These are phyloP conservation scores for Chrysaora quinquecirrha DNA, from an alignment of 30 jellyfish, hydroid and myxozoan species.

Conservation along the genomic window DNA sequence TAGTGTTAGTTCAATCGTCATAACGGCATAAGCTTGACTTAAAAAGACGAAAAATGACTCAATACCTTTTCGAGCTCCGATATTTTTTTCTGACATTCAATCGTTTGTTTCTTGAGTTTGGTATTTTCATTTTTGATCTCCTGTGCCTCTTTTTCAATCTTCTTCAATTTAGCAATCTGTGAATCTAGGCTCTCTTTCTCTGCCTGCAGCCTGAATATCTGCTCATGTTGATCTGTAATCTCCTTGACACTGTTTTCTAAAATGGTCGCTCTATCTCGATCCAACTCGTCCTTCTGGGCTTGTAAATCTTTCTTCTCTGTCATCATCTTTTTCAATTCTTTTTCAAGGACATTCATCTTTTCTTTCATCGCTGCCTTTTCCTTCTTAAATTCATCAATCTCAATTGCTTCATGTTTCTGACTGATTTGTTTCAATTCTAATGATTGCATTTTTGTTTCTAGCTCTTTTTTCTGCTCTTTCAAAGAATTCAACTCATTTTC, in stretches of 20 bases:
- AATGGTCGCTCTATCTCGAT: conserved; percentile 81
- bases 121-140: conserved; percentile 53
- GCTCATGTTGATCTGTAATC: conserved; percentile 90
- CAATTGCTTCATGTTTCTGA: conserved; percentile 88
- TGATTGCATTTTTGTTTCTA: conserved; percentile 88
- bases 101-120: conserved; percentile 55
- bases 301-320: conserved; percentile 48
- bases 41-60: no score
- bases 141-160: conserved; percentile 63
- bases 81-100: conserved; percentile 62
- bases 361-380: conserved; percentile 63
- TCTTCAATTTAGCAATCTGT: conserved; percentile 35
- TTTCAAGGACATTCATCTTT: conserved; percentile 27
- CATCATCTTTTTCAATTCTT: conserved; percentile 43
- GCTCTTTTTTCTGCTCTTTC: conserved; percentile 92
- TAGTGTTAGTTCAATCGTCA: no score
- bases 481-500: conserved; percentile 75
- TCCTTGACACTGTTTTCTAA: conserved; percentile 96
- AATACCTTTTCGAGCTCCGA: conserved; percentile 73
- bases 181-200: conserved; percentile 62
- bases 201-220: conserved; percentile 52
- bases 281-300: conserved; percentile 50
- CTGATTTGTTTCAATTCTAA: conserved; percentile 85
- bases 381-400: conserved; percentile 54
- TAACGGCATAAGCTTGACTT: no score